Evolutionary conservation across 2,797 vertebrate species (phyloP).

Genomic region (Alectoris magna): DNA sequence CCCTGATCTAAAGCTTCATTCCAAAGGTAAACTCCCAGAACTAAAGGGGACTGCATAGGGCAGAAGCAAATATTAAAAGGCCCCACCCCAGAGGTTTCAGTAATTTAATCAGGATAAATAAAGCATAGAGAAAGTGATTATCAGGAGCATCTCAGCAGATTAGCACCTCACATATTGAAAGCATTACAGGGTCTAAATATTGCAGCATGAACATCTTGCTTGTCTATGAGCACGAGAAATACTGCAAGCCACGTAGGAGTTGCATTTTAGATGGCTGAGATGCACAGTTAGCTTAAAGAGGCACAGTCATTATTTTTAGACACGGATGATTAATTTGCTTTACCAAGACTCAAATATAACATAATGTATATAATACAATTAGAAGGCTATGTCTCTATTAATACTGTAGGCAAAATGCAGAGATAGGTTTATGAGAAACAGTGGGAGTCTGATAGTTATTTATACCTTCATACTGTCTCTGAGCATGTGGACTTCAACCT

Average conservation of each 20-base stretch:
- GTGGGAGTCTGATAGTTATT: neutral
- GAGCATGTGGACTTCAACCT: neutral
- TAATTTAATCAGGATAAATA: constrained; percentile 57
- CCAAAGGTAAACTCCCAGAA: neutral
- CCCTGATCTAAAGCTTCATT: neutral
- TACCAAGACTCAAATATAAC: constrained; percentile 33
- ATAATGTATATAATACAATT: constrained; percentile 68
- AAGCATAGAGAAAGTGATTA: constrained; percentile 47
- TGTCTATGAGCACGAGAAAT: neutral
- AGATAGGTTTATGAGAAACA: constrained; percentile 1
- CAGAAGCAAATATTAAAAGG: neutral
- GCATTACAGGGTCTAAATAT: constrained; percentile 1
- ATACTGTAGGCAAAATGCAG: constrained; percentile 12
- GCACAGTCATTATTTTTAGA: constrained; percentile 45
- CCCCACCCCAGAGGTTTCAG: neutral
- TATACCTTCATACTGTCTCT: neutral
- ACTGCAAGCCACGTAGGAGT: constrained; percentile 9
- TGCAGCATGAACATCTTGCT: constrained; percentile 39
- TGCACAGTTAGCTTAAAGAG: constrained; percentile 42
- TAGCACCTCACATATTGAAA: constrained; percentile 50
- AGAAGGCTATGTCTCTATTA: constrained; percentile 48
- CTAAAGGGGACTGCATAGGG: neutral
- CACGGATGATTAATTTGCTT: constrained; percentile 23
- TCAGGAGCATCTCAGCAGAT: constrained; percentile 21
- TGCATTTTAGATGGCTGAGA: constrained; percentile 23